Percentiles rank a stretch among this genome's conserved stretches.
phyloP scores from a whole-genome alignment of 2,888 invertebrate genomes.

The Stramonita haemastoma region DNA sequence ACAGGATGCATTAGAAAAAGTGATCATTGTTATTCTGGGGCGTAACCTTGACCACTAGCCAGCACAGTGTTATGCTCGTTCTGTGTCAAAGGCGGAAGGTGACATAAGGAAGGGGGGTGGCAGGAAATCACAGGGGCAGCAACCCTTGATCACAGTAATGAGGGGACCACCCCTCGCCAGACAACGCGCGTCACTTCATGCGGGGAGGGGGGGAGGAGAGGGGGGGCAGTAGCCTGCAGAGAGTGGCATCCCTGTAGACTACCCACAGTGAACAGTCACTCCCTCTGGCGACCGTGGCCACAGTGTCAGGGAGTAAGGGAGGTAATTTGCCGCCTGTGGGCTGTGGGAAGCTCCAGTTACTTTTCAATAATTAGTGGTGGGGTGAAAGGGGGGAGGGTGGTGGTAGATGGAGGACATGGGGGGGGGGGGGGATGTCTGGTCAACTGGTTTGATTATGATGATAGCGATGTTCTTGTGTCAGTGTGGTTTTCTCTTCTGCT shows the following conservation, averaged over 20 bases:
- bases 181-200: constrained; percentile 11
- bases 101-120: background rate
- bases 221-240: too few relatives aligned
- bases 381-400: background rate
- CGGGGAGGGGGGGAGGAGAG: too few relatives aligned
- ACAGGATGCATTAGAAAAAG: too few relatives aligned
- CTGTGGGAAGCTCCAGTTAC: background rate
- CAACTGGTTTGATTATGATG: constrained; percentile 3
- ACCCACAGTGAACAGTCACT: background rate
- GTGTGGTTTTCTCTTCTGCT: too few relatives aligned
- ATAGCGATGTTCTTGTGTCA: background rate
- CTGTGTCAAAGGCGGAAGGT: background rate
- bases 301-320: background rate
- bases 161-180: background rate
- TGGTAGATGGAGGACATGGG: background rate
- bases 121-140: background rate
- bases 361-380: background rate
- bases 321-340: background rate
- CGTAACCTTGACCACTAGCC: background rate
- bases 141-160: background rate
- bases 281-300: background rate
- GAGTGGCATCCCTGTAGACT: constrained; percentile 2
- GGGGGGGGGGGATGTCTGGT: background rate
- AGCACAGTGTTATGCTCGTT: background rate
- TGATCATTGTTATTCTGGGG: background rate